Evolutionary conservation across 53 echinoderm and acorn worm species (phyloP).

Genomic region (Patiria pectinifera): DNA sequence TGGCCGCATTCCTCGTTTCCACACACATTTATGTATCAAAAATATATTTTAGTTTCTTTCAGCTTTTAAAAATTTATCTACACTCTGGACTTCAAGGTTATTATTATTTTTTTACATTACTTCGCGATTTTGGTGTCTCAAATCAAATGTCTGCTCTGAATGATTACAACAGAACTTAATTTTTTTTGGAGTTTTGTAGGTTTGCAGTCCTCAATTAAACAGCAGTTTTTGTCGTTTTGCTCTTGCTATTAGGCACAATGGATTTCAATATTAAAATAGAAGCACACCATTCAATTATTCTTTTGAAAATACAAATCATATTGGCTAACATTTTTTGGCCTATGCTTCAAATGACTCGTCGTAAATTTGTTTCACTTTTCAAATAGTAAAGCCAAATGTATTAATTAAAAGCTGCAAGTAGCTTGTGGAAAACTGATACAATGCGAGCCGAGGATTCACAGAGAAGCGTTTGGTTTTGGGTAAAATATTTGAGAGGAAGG

Average conservation of each 20-base stretch:
- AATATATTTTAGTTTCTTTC: not conserved
- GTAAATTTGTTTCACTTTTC: not conserved
- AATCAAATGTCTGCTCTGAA: not conserved
- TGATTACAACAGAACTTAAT: too few relatives aligned
- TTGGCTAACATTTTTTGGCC: not conserved
- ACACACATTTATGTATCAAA: not conserved
- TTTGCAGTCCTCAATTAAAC: too few relatives aligned
- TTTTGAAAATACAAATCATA: not conserved
- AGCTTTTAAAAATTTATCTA: not conserved
- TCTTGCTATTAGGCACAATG: not conserved
- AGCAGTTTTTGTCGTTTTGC: too few relatives aligned
- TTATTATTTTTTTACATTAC: not conserved
- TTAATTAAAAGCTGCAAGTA: too few relatives aligned
- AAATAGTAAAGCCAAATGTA: too few relatives aligned
- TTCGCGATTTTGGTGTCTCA: too few relatives aligned
- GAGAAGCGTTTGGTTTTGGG: too few relatives aligned
- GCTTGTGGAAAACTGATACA: too few relatives aligned
- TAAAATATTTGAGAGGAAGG: not conserved
- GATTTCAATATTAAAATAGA: not conserved
- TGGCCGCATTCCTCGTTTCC: not conserved
- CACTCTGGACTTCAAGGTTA: not conserved
- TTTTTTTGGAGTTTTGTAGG: too few relatives aligned
- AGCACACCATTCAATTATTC: not conserved
- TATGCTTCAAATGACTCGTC: not conserved
- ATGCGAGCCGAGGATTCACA: too few relatives aligned